These are phyloP conservation scores for Tetranychus truncatus DNA, from an alignment of 2,888 invertebrate species.

Conservation along the genomic window DNA sequence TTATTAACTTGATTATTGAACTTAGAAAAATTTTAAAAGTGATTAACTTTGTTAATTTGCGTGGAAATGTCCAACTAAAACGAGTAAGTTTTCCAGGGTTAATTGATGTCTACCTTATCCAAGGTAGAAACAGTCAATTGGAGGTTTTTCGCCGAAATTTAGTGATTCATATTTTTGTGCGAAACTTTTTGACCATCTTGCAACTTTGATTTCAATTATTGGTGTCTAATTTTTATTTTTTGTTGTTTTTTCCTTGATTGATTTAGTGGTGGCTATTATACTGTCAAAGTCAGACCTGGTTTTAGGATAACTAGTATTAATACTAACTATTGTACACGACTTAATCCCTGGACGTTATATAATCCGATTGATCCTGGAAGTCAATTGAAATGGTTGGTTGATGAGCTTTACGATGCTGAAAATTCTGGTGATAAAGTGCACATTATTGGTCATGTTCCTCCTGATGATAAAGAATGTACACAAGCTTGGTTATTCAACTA, in stretches of 20 bases:
- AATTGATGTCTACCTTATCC: too few species aligned
- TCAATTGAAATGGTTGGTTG: conserved; percentile 60
- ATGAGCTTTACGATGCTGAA: conserved; percentile 53
- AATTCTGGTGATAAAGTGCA: conserved; percentile 53
- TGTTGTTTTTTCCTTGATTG: background rate
- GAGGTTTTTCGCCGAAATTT: background rate
- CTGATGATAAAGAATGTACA: conserved; percentile 48
- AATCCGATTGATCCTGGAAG: conserved; percentile 44
- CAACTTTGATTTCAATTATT: background rate
- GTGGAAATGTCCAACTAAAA: too few species aligned
- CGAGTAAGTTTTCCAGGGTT: too few species aligned
- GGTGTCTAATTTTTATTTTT: background rate
- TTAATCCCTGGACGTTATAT: conserved; percentile 39
- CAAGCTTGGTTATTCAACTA: conserved; percentile 42
- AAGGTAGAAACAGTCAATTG: too few species aligned
- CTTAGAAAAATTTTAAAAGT: too few species aligned
- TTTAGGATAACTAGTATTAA: conserved; percentile 57
- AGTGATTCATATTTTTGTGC: background rate
- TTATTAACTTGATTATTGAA: too few species aligned
- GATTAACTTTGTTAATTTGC: too few species aligned
- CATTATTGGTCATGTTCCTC: conserved; percentile 61
- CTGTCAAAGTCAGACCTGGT: conserved; percentile 46
- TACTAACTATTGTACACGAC: conserved; percentile 54
- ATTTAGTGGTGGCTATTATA: conserved; percentile 54
- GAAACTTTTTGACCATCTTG: background rate